Evolutionary conservation across 2,113 vertebrate species (phyloP), one percentile per base, ranked within the genome.

Genomic region (Amphiprion ocellaris): DNA sequence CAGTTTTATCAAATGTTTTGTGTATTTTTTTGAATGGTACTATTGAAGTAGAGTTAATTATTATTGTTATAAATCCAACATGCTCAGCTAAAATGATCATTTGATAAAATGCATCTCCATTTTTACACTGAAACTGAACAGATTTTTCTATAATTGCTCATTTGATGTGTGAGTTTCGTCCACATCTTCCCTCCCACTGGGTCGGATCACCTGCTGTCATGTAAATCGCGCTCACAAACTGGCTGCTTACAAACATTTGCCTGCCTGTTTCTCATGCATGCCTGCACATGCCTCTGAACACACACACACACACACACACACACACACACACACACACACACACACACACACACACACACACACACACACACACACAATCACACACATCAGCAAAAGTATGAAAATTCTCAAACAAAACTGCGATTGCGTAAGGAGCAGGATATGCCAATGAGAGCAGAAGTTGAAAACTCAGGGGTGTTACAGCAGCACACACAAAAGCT

Each of bases 351-450:
- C 4, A 33, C 21, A 65, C 10, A 67, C 39, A 74, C 23, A 41
- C 70, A 61, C 41, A n/a, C 4, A 33, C 33, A 37, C 33, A 54
- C 59, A 70, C 59, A 54, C 62, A 69, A 37, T 68, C 33, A 52
- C 44, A 55, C 56, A 65, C 53, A 55, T 16, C 30, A 71, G 28
- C 26, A 39, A 53, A 39, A 19, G 15, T n/a, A 41, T 24, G 19
- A n/a, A 72, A 49, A 2, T 17, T 61, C 55, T 62, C 47, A 68
- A 61, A 79, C 37, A 61, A 46, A 74, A 61, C 44, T 0, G 53
- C 23, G 50, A 77, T 74, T 77, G 74, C 65, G 69, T 80, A 66
- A 84, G 47, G 69, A 87, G 71, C 1, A 33, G 47, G 41, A 65
- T 77, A 88, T 65, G 37, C 11, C 70, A 77, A 53, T 49, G 41